phyloP scores from a whole-genome alignment of 2,113 vertebrate species.

The Polyodon spathula region DNA sequence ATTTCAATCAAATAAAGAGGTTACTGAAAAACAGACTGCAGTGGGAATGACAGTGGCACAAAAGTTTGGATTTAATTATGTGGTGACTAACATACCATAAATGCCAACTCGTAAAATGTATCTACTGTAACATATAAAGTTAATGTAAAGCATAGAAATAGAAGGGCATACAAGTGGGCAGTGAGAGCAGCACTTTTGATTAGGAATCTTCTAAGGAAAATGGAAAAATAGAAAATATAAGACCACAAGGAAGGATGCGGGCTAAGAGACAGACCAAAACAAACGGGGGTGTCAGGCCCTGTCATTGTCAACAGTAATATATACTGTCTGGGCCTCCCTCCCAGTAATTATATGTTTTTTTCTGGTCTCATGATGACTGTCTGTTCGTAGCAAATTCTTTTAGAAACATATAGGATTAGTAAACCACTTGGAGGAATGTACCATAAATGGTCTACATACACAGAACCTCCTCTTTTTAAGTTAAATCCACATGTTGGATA shows the following conservation, averaged over 20 bases:
- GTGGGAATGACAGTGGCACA: background rate
- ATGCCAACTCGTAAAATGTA: background rate
- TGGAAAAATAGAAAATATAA: background rate
- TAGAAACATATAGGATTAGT: background rate
- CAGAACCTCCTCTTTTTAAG: background rate
- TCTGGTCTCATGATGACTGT: background rate
- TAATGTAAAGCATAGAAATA: background rate
- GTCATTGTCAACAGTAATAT: conserved; percentile 3
- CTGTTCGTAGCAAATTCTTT: background rate
- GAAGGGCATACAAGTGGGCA: background rate
- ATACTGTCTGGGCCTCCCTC: conserved; percentile 6
- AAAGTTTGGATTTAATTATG: background rate
- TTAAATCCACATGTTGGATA: conserved; percentile 2
- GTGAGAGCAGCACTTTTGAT: background rate
- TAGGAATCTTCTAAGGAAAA: background rate
- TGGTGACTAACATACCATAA: background rate
- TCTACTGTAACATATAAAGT: background rate
- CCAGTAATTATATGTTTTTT: conserved; percentile 7
- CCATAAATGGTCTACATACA: background rate
- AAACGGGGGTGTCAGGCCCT: background rate
- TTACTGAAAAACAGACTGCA: background rate
- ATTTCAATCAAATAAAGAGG: background rate
- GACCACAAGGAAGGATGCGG: conserved; percentile 10
- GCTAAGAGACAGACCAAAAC: background rate
- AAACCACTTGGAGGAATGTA: background rate